phyloP scores from a whole-genome alignment of 2,888 invertebrate species.

The Thera britannica region DNA sequence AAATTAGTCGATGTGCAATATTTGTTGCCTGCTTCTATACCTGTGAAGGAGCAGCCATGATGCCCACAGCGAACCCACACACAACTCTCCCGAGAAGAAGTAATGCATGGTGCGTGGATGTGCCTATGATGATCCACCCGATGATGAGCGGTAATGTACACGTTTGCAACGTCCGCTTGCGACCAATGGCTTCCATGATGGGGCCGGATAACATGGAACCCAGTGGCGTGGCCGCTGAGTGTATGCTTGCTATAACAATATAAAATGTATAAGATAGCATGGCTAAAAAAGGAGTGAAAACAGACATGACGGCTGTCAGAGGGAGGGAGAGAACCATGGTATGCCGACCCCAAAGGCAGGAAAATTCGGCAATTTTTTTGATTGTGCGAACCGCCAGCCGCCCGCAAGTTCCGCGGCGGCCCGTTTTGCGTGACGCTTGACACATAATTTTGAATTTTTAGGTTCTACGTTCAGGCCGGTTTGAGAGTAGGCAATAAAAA shows the following conservation, averaged over 20 bases:
- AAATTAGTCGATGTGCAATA: too few relatives aligned
- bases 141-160: constrained; percentile 87
- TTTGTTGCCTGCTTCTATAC: constrained; percentile 60
- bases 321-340: too few relatives aligned
- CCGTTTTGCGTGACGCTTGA: too few relatives aligned
- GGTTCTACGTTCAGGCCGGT: too few relatives aligned
- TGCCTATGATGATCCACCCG: constrained; percentile 88
- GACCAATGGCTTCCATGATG: constrained; percentile 88
- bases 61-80: constrained; percentile 90
- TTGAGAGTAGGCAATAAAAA: too few relatives aligned
- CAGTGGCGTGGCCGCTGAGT: constrained; percentile 90
- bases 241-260: constrained; percentile 87
- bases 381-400: too few relatives aligned
- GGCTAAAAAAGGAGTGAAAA: too few relatives aligned
- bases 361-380: too few relatives aligned
- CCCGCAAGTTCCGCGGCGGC: too few relatives aligned
- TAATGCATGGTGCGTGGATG: constrained; percentile 82
- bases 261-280: background rate
- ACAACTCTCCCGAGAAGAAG: constrained; percentile 87
- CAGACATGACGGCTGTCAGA: too few relatives aligned
- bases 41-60: constrained; percentile 90
- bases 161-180: constrained; percentile 87
- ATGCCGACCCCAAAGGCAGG: too few relatives aligned
- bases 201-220: constrained; percentile 90
- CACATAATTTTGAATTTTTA: too few relatives aligned